phyloP scores from a whole-genome alignment of 2,888 invertebrate species.

The Pycnomerus fuliginosus region DNA sequence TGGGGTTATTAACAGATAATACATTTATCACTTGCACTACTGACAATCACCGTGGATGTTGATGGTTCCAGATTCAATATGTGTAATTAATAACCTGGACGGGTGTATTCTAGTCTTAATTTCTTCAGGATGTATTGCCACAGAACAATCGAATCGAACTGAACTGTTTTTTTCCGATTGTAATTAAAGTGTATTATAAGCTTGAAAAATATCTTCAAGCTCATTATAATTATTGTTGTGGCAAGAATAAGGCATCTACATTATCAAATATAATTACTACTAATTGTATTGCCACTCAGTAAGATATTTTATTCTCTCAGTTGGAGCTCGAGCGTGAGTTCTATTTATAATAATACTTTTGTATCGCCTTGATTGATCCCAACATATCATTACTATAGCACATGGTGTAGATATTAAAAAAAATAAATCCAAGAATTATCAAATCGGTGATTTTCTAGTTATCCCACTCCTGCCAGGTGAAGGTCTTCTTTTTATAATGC shows the following conservation, averaged over 20 bases:
- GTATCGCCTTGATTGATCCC: constrained; percentile 18
- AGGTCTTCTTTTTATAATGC: constrained; percentile 13
- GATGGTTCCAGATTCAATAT: constrained; percentile 19
- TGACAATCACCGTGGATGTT: constrained; percentile 14
- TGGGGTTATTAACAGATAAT: constrained; percentile 18
- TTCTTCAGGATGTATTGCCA: constrained; percentile 14
- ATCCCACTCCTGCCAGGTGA: constrained; percentile 4
- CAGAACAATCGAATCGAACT: background rate
- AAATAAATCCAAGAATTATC: constrained; percentile 6
- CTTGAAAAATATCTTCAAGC: constrained; percentile 22
- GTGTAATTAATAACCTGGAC: constrained; percentile 23
- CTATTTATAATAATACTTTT: constrained; percentile 25
- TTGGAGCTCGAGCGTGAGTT: constrained; percentile 22
- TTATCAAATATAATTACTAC: constrained; percentile 27
- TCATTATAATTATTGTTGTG: constrained; percentile 26
- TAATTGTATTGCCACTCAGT: constrained; percentile 27
- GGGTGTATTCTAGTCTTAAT: constrained; percentile 19
- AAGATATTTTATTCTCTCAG: constrained; percentile 26
- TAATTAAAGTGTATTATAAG: constrained; percentile 25
- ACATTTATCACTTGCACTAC: constrained; percentile 23
- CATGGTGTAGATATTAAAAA: background rate
- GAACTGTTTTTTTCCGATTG: constrained; percentile 14
- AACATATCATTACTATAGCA: constrained; percentile 23
- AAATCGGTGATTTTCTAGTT: constrained; percentile 14
- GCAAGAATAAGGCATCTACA: constrained; percentile 25